A percentile compares a stretch with the other conserved stretches of the same genome.
phyloP scores from a whole-genome alignment of 2,888 invertebrate species.

The Molorchus minor region DNA sequence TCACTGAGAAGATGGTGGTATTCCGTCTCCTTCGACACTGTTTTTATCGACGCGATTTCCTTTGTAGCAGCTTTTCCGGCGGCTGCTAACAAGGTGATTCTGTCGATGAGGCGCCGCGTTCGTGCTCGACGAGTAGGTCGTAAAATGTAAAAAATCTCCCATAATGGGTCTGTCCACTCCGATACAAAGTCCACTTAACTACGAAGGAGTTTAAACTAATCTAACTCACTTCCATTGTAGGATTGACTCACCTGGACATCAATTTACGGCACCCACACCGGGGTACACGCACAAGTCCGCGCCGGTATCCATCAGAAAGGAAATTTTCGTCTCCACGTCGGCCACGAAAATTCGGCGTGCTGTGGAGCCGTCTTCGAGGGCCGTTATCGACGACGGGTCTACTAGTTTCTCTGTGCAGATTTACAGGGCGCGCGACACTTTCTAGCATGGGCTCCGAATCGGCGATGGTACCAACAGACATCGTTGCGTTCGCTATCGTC shows the following conservation, averaged over 20 bases:
- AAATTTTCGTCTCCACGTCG: constrained; percentile 15
- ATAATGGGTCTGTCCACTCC: constrained; percentile 19
- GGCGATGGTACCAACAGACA: constrained; percentile 35
- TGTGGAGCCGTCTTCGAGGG: constrained; percentile 4
- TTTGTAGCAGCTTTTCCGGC: not conserved
- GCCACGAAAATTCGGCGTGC: constrained; percentile 28
- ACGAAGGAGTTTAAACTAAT: constrained; percentile 20
- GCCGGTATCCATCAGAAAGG: constrained; percentile 29
- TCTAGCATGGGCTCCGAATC: constrained; percentile 22
- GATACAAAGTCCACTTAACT: constrained; percentile 9
- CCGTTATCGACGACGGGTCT: constrained; percentile 22
- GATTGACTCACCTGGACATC: not conserved
- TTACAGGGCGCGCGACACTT: constrained; percentile 26
- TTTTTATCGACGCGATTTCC: not conserved
- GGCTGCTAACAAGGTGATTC: not conserved
- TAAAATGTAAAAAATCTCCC: constrained; percentile 20
- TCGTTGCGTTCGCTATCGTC: constrained; percentile 13
- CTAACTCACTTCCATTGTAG: constrained; percentile 15
- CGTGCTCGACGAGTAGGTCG: constrained; percentile 15
- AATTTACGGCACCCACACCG: constrained; percentile 1
- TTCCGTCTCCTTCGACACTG: not conserved
- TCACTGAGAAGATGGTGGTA: not conserved
- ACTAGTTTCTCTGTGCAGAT: constrained; percentile 27
- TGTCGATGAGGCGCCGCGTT: constrained; percentile 10
- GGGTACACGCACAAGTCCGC: constrained; percentile 30